These are phyloP conservation scores for Halichoerus grypus DNA, from an alignment of 2,113 vertebrate genomes.

Conservation along the genomic window DNA sequence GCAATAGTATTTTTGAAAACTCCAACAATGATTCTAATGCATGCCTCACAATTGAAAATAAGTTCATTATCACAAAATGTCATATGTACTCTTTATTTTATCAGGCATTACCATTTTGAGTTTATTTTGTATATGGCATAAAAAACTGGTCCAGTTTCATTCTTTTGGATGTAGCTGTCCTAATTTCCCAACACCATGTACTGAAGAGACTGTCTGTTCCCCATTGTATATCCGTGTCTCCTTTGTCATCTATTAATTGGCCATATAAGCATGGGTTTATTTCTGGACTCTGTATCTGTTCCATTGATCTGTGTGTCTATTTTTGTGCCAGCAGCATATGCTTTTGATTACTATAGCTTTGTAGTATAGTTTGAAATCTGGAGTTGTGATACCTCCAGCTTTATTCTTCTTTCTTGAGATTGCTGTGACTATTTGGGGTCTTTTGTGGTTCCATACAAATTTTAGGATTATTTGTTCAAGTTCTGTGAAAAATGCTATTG, in stretches of 20 bases:
- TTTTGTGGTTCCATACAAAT: not conserved
- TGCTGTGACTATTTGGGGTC: not conserved
- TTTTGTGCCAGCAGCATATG: not conserved
- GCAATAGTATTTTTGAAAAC: not conserved
- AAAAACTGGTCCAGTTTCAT: not conserved
- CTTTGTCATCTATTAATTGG: not conserved
- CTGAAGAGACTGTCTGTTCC: not conserved
- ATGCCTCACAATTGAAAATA: not conserved
- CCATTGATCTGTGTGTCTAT: not conserved
- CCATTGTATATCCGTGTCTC: not conserved
- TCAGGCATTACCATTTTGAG: not conserved
- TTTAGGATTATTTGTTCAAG: not conserved
- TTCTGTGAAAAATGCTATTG: not conserved
- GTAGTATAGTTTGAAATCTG: not conserved
- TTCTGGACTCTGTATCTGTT: not conserved
- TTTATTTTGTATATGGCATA: not conserved
- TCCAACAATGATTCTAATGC: not conserved
- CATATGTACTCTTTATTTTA: constrained; percentile 30
- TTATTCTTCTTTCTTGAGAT: not conserved
- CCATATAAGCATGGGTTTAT: not conserved
- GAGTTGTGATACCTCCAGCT: not conserved
- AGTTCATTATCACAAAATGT: not conserved
- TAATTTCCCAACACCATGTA: not conserved
- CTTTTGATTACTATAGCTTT: not conserved
- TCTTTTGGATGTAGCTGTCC: not conserved